Base-by-base conservation (phyloP, 2,113 vertebrate genomes). In the Oncorhynchus mykiss region DNA sequence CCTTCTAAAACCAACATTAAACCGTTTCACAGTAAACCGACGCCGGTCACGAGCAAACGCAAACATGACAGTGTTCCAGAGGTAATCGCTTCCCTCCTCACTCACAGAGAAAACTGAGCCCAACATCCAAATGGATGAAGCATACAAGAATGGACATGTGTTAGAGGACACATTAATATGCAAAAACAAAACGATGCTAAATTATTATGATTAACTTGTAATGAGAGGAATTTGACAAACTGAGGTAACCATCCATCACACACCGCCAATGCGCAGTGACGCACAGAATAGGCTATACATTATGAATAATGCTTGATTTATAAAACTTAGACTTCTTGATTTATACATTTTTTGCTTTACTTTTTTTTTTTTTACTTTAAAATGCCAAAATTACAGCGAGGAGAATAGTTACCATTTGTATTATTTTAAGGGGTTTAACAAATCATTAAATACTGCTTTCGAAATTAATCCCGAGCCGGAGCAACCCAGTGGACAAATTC, bases 1-100 rank as follows among this genome's bases (percentile, higher is more conserved):
- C 84, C 67, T 89, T 92, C 91, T 88, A 91, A 80, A 89, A 81
- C 83, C 85, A 80, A 90, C 82, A 86, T 79, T 84, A 93, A 92
- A 90, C 80, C 79, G 67, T 81, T 92, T 91, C 90, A 74, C 92
- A 84, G 88, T 76, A 88, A 89, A 91, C 90, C 80, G 84, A 82
- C 80, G 80, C 76, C 68, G 80, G 83, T 93, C 90, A 83, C 90
- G 86, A 81, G 90, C 88, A 93, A 86, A 93, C 90, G 83, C 87
- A 29, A 91, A 80, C 82, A 83, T 91, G 90, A 94, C 90, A 82
- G 73, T 54, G 51, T 78, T 29, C 34, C 76, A 27, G 48, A 65
- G 75, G 73, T 68, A 25, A 25, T 16, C 5, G 14, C 6, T 20
- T 39, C 27, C 5, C 66, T 20, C 25, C 16, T 45, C 39, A 45